phyloP scores from a whole-genome alignment of 2,888 invertebrate species.

The Hoplodrina blanda region DNA sequence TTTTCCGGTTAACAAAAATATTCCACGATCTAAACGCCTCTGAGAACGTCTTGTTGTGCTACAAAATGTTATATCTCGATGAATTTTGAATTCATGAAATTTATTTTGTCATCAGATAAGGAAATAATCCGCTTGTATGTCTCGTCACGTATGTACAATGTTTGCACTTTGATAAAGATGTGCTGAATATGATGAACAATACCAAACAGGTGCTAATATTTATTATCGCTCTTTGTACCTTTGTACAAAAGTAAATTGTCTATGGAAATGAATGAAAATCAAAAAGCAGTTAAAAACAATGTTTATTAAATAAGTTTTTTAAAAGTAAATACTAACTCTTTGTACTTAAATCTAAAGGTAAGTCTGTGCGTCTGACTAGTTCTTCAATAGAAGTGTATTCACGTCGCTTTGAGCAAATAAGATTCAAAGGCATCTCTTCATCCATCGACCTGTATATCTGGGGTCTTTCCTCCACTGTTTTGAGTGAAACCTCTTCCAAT shows the following conservation, averaged over 20 bases:
- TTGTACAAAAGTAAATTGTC: slow-evolving; percentile 10
- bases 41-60: slow-evolving; percentile 10
- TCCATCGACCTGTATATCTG: slow-evolving; percentile 62
- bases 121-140: slow-evolving; percentile 62
- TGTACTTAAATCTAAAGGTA: slow-evolving; percentile 92
- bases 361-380: slow-evolving; percentile 86
- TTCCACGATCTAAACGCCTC: slow-evolving; percentile 28
- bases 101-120: slow-evolving; percentile 64
- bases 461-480: slow-evolving; percentile 58
- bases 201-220: slow-evolving; percentile 72
- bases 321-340: slow-evolving; percentile 82
- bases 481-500: slow-evolving; percentile 69
- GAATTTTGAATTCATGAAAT: slow-evolving; percentile 51
- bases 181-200: slow-evolving; percentile 81
- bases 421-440: slow-evolving; percentile 85
- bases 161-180: slow-evolving; percentile 76
- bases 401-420: slow-evolving; percentile 81
- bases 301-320: slow-evolving; percentile 48
- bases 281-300: slow-evolving; percentile 14
- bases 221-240: slow-evolving; percentile 46
- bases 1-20: slow-evolving; percentile 42
- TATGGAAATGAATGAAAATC: slow-evolving; percentile 39
- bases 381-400: slow-evolving; percentile 82
- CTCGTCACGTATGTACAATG: slow-evolving; percentile 67
- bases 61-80: slow-evolving; percentile 9